Percentiles rank a stretch among this genome's conserved stretches.
These are phyloP conservation scores for Shinisaurus crocodilurus DNA, from an alignment of 2,113 vertebrate genomes.

Conservation along the genomic window DNA sequence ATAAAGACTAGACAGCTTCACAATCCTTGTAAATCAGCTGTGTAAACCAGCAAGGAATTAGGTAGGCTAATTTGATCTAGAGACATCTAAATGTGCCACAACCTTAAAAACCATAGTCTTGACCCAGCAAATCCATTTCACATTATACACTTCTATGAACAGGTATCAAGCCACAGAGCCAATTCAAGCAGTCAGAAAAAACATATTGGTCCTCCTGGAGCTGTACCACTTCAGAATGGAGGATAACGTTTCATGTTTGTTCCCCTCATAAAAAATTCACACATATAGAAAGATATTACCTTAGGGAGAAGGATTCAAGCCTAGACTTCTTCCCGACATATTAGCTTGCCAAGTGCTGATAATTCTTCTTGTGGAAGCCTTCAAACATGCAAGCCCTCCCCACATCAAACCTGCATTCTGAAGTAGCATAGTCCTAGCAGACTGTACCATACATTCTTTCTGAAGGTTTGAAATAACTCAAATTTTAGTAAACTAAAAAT, in stretches of 20 bases:
- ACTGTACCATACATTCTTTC: conserved; percentile 8
- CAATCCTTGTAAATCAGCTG: neutral
- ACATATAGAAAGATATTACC: neutral
- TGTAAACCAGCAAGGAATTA: neutral
- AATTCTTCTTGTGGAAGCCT: neutral
- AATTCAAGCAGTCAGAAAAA: neutral
- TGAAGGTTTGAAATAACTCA: conserved; percentile 13
- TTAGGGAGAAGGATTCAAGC: neutral
- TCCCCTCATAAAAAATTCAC: neutral
- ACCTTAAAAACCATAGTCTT: neutral
- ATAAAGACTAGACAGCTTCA: no score
- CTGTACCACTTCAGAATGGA: neutral
- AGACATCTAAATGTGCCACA: neutral
- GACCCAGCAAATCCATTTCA: neutral
- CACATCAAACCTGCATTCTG: neutral
- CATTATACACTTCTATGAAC: neutral
- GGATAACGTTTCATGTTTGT: neutral
- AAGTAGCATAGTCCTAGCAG: neutral
- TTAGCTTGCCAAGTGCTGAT: neutral
- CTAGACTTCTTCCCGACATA: neutral
- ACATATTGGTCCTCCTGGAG: neutral
- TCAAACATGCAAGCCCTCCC: neutral
- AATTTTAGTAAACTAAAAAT: neutral
- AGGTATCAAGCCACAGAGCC: neutral
- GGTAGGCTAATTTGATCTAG: neutral